Percentiles rank a stretch among this genome's conserved stretches.
These are phyloP conservation scores for Autographa pulchrina DNA, from an alignment of 2,888 invertebrate genomes.

Conservation along the genomic window DNA sequence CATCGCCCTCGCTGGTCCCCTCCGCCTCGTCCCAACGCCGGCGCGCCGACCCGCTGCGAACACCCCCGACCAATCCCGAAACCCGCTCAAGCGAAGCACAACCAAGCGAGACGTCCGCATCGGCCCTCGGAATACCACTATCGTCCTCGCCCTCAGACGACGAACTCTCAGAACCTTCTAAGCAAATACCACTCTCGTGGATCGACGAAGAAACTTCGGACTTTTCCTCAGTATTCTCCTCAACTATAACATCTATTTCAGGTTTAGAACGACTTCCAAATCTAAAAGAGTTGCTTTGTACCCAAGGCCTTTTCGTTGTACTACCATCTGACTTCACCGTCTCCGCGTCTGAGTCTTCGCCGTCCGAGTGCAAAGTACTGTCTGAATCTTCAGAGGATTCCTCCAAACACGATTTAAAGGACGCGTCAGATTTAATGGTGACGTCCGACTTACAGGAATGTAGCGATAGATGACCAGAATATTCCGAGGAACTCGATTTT, in stretches of 20 bases:
- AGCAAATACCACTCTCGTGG: slow-evolving; percentile 82
- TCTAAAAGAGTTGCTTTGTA: slow-evolving; percentile 84
- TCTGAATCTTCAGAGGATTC: slow-evolving; percentile 83
- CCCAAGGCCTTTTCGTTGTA: slow-evolving; percentile 83
- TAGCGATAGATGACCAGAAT: slow-evolving; percentile 84
- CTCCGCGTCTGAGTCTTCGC: slow-evolving; percentile 82
- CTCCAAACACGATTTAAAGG: slow-evolving; percentile 82
- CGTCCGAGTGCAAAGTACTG: slow-evolving; percentile 82
- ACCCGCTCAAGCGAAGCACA: slow-evolving; percentile 88
- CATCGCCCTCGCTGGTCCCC: slow-evolving; percentile 84
- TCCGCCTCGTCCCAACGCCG: slow-evolving; percentile 86
- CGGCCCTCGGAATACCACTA: slow-evolving; percentile 82
- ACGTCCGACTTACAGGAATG: slow-evolving; percentile 83
- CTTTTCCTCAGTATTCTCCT: slow-evolving; percentile 72
- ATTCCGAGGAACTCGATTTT: slow-evolving; percentile 85
- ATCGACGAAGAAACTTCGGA: slow-evolving; percentile 75
- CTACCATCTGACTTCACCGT: slow-evolving; percentile 83
- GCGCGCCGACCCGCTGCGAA: slow-evolving; percentile 88
- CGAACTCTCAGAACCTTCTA: slow-evolving; percentile 78
- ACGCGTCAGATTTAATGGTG: slow-evolving; percentile 81
- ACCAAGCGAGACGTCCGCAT: slow-evolving; percentile 79
- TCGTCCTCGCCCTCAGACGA: slow-evolving; percentile 82
- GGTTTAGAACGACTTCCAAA: slow-evolving; percentile 74
- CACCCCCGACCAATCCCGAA: slow-evolving; percentile 81
- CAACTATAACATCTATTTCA: slow-evolving; percentile 72